These are phyloP conservation scores for Delichon dasypus DNA, from an alignment of 2,797 vertebrate genomes.

Conservation along the genomic window DNA sequence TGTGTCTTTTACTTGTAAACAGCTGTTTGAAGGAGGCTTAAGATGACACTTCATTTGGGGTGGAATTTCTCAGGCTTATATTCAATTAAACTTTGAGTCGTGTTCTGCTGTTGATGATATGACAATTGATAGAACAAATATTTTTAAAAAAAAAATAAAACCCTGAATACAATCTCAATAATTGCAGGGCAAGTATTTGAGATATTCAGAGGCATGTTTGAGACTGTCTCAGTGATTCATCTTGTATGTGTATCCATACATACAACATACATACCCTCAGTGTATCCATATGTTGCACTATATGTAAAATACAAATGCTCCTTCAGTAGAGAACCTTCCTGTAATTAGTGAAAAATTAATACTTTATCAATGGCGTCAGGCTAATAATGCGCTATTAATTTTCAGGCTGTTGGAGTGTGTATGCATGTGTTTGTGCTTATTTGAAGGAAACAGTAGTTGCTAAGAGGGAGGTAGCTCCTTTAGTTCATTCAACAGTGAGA, in stretches of 20 bases:
- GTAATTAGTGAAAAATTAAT: not conserved
- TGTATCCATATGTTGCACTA: not conserved
- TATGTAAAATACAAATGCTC: not conserved
- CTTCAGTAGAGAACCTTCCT: not conserved
- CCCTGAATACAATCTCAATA: not conserved
- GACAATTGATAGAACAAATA: not conserved
- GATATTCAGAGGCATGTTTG: not conserved
- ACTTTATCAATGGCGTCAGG: not conserved
- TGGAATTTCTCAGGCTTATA: not conserved
- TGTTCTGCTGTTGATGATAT: not conserved
- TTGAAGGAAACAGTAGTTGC: not conserved
- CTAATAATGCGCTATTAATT: not conserved
- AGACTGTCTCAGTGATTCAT: not conserved
- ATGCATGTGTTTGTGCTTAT: not conserved
- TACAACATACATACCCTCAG: too few species aligned
- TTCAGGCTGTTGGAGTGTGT: not conserved
- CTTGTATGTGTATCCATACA: too few species aligned
- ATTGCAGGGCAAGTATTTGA: not conserved
- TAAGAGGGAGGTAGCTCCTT: not conserved
- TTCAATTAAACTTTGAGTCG: not conserved
- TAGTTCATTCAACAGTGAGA: not conserved
- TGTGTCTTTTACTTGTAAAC: not conserved
- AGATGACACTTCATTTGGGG: not conserved
- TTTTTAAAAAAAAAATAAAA: not conserved
- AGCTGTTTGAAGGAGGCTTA: not conserved